These are phyloP conservation scores for Lacanobia oleracea DNA, from an alignment of 2,888 invertebrate genomes.

Conservation along the genomic window DNA sequence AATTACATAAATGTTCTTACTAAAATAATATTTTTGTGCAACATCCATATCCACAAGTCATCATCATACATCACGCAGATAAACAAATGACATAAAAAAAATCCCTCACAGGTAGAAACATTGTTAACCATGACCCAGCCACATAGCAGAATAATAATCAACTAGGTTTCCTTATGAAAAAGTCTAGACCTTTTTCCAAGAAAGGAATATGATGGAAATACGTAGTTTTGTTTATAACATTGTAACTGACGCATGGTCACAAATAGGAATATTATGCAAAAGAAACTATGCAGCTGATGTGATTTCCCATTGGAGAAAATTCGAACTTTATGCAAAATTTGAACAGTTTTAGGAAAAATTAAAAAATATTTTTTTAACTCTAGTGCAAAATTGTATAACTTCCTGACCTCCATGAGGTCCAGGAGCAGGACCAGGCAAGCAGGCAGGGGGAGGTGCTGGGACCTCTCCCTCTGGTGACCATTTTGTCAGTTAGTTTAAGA, in stretches of 20 bases:
- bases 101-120: neutral
- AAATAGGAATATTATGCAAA: neutral
- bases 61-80: neutral
- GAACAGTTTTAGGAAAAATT: too few relatives aligned
- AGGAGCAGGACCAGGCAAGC: too few relatives aligned
- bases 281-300: neutral
- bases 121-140: neutral
- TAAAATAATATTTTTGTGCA: too few relatives aligned
- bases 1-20: too few relatives aligned
- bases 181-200: conserved; percentile 17
- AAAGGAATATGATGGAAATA: conserved; percentile 20
- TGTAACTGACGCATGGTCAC: neutral
- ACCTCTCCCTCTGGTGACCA: too few relatives aligned
- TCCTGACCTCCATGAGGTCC: too few relatives aligned
- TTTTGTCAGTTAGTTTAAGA: too few relatives aligned
- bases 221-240: neutral
- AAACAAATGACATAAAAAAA: neutral
- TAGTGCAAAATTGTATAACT: too few relatives aligned
- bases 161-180: conserved; percentile 20
- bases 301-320: neutral
- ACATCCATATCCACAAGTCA: neutral
- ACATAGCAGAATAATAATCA: neutral
- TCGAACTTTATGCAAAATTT: neutral
- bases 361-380: too few relatives aligned
- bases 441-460: too few relatives aligned